Evolutionary conservation across 2,113 vertebrate species (phyloP), one percentile per base, ranked within the genome.

Genomic region (Ammodramus savannarum): DNA sequence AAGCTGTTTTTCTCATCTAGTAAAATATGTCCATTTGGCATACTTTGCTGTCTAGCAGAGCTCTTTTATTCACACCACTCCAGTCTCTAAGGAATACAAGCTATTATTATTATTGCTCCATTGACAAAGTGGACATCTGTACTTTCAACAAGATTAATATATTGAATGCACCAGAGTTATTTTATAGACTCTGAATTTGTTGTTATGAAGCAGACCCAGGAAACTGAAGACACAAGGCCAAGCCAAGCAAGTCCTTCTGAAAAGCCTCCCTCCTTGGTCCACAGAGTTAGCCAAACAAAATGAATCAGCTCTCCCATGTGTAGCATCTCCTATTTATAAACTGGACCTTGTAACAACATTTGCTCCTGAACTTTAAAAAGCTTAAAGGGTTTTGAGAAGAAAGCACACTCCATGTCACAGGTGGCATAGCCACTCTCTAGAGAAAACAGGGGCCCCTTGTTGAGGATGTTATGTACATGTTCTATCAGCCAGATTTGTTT

Each of bases 1-100:
- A 97, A 93, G 89, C 90, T 96, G 95, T 93, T 93, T 95, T 83
- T 89, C 85, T 91, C 81, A 88, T 90, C 92, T 73, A 77, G 76
- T 87, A 93, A 95, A 95, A 83, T 93, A 95, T 90, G 82, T 72
- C 91, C 61, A 85, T 96, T 95, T 95, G 93, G 87, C 93, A 93
- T 71, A 83, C 63, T 93, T 68, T 57, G 71, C 94, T 95, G 78
- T 95, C 87, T 95, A 90, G 82, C 72, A 86, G 79, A 94, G 79
- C 79, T 80, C 81, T 97, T 90, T 91, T 96, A 93, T 94, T 93
- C 85, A 71, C 65, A 86, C 63, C 57, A 84, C 39, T 90, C 43
- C 36, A 71, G 68, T 92, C 87, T 88, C 85, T 94, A 88, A 92
- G 95, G 84, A 95, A 96, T 94, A 95, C 75, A 90, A 74, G 63